These are phyloP conservation scores for Theretra japonica DNA, from an alignment of 2,888 invertebrate species.

Conservation along the genomic window DNA sequence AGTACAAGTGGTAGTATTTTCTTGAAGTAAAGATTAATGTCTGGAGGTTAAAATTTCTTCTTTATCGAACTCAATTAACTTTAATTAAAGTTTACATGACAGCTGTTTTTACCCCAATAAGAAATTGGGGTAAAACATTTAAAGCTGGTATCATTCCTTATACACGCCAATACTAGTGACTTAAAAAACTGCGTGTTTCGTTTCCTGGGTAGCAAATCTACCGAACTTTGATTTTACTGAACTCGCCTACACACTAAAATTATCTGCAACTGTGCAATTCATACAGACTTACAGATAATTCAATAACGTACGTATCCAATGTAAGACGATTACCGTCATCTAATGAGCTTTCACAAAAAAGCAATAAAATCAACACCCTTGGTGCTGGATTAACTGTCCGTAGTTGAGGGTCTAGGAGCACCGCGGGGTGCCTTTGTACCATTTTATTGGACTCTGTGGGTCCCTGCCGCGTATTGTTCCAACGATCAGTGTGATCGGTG, in stretches of 20 bases:
- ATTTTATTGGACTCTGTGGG: conserved; percentile 48
- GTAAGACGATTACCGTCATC: conserved; percentile 44
- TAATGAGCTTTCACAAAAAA: conserved; percentile 53
- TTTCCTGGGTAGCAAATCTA: background rate
- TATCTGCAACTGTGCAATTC: background rate
- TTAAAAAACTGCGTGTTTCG: too few relatives aligned
- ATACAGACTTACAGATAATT: conserved; percentile 23
- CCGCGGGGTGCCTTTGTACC: conserved; percentile 44
- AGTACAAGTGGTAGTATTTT: too few relatives aligned
- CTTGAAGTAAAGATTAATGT: too few relatives aligned
- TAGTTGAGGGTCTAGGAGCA: conserved; percentile 26
- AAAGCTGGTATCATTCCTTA: too few relatives aligned
- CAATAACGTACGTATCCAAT: conserved; percentile 28
- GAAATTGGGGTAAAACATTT: too few relatives aligned
- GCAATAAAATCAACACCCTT: conserved; percentile 70
- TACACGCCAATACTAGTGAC: too few relatives aligned
- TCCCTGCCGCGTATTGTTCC: conserved; percentile 57
- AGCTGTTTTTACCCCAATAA: too few relatives aligned
- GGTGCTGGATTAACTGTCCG: conserved; percentile 65
- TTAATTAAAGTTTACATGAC: too few relatives aligned
- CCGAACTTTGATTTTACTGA: too few relatives aligned
- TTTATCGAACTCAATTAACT: too few relatives aligned
- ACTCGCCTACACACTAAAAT: background rate
- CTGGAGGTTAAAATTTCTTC: background rate
- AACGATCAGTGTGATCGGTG: conserved; percentile 50